Evolutionary conservation across 37 sponge, comb jelly and placozoan genomes (phyloP).

Genomic region (Chondrilla cf. caribensis): DNA sequence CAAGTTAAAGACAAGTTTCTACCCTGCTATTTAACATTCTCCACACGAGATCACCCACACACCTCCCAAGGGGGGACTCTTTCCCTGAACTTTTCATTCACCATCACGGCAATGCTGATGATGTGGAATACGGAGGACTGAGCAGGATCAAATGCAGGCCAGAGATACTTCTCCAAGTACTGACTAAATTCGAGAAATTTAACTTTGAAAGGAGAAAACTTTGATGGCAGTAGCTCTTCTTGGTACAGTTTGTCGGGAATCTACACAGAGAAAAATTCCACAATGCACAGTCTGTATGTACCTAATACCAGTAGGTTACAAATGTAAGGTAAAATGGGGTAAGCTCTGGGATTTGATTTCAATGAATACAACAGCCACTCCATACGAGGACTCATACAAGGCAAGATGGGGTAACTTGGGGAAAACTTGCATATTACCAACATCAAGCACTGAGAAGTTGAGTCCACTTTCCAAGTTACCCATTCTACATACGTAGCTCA

Average conservation of each 20-base stretch:
- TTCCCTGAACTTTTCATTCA: slow-evolving; percentile 98
- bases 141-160: slow-evolving; percentile 84
- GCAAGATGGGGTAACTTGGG: no score
- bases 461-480: no score
- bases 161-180: slow-evolving; percentile 95
- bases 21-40: neutral
- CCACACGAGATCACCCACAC: neutral
- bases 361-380: no score
- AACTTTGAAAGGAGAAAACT: slow-evolving; percentile 64
- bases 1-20: no score
- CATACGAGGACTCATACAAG: no score
- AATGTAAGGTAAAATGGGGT: no score
- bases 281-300: no score
- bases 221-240: slow-evolving; percentile 19
- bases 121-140: slow-evolving; percentile 56
- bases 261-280: neutral
- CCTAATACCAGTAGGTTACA: no score
- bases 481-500: no score
- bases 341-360: no score
- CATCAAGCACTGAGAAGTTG: no score
- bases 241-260: slow-evolving; percentile 28
- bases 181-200: slow-evolving; percentile 91
- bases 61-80: slow-evolving; percentile 88
- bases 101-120: slow-evolving; percentile 90
- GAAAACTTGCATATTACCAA: no score